Base-by-base conservation (phyloP, 92 coral and sea anemone genomes). In the Scolanthus callimorphus region DNA sequence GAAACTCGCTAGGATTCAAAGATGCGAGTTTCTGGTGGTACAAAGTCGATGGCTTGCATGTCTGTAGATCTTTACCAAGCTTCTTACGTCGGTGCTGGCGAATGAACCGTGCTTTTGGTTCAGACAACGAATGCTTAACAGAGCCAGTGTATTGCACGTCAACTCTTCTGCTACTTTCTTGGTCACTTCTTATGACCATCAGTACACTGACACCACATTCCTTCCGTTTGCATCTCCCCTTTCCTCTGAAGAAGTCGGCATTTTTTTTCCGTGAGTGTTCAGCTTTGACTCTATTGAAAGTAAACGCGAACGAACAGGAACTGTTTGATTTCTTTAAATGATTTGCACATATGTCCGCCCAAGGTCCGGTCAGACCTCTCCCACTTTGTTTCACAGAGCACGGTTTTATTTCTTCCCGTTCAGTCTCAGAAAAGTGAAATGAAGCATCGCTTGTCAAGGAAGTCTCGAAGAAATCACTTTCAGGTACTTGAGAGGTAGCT, bases 281-380 rank as follows among this genome's bases (percentile, higher is more conserved):
- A 1, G 29, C 57, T 51, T 51, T 51, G 9, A 51, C 26, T 22
- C 57, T 25, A 11, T 51, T 51, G 19, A 13, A 51, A 30, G 15
- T 51, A 37, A 51, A 25, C 20, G 31, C 20, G 57, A 51, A 51
- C 2, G 57, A 25, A 25, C 57, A 51, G 29, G 17, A 51, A 2
- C 31, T 30, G 57, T 51, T 51, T 22, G n/a, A 51, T 51, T 25
- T 37, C 57, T 51, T 51, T 8, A 51, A 26, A 13, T 51, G 9
- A 15, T 51, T 51, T 26, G 57, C 26, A 11, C 26, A 51, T 13
- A 51, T 30, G 31, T 51, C 57, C 31, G 34, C 57, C 57, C 57
- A 51, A 51, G 57, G 29, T 8, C 57, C 57, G 17, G 57, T 51
- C 13, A 51, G 57, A 25, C 57, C 31, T 9, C 57, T 20, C 26